Evolutionary conservation across 2,888 invertebrate species (phyloP), one percentile per base, ranked within the genome.

Genomic region (Amblyteles armatorius): DNA sequence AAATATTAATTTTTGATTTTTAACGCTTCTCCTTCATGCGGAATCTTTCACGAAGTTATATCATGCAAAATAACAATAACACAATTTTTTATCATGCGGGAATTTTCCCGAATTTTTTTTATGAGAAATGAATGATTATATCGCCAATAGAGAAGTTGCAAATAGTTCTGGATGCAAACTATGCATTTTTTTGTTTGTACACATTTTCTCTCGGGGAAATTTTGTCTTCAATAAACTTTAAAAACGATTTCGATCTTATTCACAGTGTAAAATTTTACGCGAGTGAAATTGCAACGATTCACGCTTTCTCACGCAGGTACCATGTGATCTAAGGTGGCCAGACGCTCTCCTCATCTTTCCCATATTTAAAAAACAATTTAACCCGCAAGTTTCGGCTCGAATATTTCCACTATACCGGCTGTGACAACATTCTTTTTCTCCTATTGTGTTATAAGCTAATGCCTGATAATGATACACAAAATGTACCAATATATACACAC

Each of bases 381-480:
- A 40, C 9, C 68, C 55, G 76, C 60, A 60, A 57, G 57, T 44
- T 44, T 44, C 60, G 60, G n/a, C 69, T 63, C 76, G 60, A 16
- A 13, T 63, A 22, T 36, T 36, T 22, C 33, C 55, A 36, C 50
- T 40, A 0, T 55, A 40, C 44, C 13, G 19, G 72, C 26, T 72
- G 50, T 29, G 26, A 26, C 26, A 13, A 22, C 40, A 50, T 48
- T 11, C 40, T 57, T 68, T 57, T 63, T 16, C 16, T 13, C 13
- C 19, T 68, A 19, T 72, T 73, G n/a, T 71, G 29, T 29, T 36
- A 57, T 33, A 78, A 67, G 40, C 77, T 48, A 72, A 78, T 82
- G 72, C 57, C 68, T 82, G 72, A 22, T 57, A 4, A 6, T 72
- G 6, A 82, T 69, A 72, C 16, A 44, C 44, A 13, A 44, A 44